Evolutionary conservation across 2,888 invertebrate species (phyloP).

Genomic region (Agrochola circellaris): DNA sequence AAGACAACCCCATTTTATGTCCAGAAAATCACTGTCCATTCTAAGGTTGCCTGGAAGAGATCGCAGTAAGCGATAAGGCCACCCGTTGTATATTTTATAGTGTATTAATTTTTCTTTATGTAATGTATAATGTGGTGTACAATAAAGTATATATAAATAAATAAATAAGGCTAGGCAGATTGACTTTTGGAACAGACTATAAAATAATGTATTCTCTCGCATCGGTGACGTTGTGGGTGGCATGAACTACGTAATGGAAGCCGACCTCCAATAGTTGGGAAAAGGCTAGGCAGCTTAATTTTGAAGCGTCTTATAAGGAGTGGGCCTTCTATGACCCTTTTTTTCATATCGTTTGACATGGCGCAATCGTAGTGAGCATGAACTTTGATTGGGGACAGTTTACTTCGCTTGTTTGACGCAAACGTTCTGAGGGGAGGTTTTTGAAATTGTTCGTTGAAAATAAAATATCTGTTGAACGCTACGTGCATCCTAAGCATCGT

Average conservation of each 20-base stretch:
- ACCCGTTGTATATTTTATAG: too few relatives aligned
- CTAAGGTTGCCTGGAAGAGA: too few relatives aligned
- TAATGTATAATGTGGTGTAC: too few relatives aligned
- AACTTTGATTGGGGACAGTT: constrained; percentile 48
- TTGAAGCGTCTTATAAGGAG: background rate
- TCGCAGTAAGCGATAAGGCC: too few relatives aligned
- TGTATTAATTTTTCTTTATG: too few relatives aligned
- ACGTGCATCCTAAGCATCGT: too few relatives aligned
- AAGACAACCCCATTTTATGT: too few relatives aligned
- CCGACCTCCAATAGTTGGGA: too few relatives aligned
- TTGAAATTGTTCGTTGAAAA: constrained; percentile 10
- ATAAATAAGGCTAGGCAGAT: too few relatives aligned
- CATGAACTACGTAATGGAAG: background rate
- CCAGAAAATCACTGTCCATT: too few relatives aligned
- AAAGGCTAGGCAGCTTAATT: background rate
- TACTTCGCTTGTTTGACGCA: constrained; percentile 39
- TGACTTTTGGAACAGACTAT: too few relatives aligned
- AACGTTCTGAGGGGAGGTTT: constrained; percentile 8
- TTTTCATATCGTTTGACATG: background rate
- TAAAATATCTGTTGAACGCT: background rate
- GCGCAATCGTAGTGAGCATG: constrained; percentile 23
- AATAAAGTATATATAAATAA: too few relatives aligned
- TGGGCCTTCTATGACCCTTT: constrained; percentile 22
- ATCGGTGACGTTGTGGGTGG: background rate
- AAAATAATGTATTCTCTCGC: background rate